A percentile compares a stretch with the other conserved stretches of the same genome.
phyloP scores from a whole-genome alignment of 2,113 vertebrate genomes.

The Rhinichthys klamathensis region DNA sequence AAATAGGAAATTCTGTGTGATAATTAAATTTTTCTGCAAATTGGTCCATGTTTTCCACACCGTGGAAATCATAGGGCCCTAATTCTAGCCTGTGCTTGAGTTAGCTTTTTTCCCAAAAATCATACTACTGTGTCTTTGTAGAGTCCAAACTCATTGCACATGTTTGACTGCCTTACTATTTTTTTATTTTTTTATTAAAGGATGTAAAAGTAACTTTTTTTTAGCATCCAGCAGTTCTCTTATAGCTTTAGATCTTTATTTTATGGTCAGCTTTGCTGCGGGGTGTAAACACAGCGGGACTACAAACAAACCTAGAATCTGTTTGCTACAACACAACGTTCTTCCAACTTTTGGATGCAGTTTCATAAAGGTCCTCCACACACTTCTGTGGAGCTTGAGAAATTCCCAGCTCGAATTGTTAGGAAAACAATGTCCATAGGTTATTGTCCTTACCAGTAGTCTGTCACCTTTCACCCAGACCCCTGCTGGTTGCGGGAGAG shows the following conservation, averaged over 20 bases:
- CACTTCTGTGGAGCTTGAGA: not conserved
- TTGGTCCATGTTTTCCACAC: not conserved
- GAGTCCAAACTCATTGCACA: not conserved
- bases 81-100: not conserved
- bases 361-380: not conserved
- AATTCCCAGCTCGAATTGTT: conserved; percentile 28
- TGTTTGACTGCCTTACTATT: not conserved
- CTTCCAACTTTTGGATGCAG: not conserved
- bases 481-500: conserved; percentile 52
- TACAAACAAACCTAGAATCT: not conserved
- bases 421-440: conserved; percentile 13
- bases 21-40: not conserved
- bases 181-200: not conserved
- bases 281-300: not conserved
- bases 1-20: not conserved
- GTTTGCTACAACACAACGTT: not conserved
- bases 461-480: conserved; percentile 52
- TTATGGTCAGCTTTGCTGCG: not conserved
- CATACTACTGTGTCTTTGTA: not conserved
- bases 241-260: not conserved
- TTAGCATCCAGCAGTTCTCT: not conserved
- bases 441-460: not conserved
- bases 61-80: not conserved
- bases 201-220: not conserved
- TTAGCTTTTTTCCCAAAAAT: not conserved